A percentile compares a stretch with the other conserved stretches of the same genome.
phyloP scores from a whole-genome alignment of 1,140 invertebrate species.

The Doryteuthis pealeii region DNA sequence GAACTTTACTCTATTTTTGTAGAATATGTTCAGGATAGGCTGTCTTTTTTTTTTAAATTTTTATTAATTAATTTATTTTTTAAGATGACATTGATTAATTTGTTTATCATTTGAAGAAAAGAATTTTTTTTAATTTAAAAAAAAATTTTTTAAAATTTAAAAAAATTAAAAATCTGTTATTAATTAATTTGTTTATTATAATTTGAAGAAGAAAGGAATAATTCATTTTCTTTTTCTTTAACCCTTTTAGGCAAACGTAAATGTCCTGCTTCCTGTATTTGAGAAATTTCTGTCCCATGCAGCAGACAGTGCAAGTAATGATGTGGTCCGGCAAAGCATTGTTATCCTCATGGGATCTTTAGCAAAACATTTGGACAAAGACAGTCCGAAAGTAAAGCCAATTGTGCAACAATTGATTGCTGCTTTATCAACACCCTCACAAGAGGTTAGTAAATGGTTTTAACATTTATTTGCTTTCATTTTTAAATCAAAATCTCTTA shows the following conservation, averaged over 20 bases:
- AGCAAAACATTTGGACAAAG: constrained; percentile 89
- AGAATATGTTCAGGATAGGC: too few species aligned
- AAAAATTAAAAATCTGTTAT: too few species aligned
- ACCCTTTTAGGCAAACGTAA: constrained; percentile 79
- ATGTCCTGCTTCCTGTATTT: constrained; percentile 86
- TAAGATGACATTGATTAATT: too few species aligned
- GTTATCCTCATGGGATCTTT: constrained; percentile 96
- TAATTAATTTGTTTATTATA: too few species aligned
- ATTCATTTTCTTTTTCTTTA: neutral
- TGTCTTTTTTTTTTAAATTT: too few species aligned
- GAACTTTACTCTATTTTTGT: too few species aligned
- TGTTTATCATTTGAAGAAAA: too few species aligned
- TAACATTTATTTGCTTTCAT: too few species aligned
- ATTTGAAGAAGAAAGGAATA: too few species aligned
- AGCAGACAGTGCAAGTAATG: constrained; percentile 80
- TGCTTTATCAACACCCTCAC: constrained; percentile 92
- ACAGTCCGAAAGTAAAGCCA: constrained; percentile 85
- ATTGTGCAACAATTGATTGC: constrained; percentile 89
- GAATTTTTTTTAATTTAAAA: too few species aligned
- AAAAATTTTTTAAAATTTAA: too few species aligned
- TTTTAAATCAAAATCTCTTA: neutral
- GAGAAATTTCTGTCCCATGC: constrained; percentile 90
- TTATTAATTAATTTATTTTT: too few species aligned
- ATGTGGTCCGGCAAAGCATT: constrained; percentile 91
- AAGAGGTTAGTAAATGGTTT: constrained; percentile 72